Evolutionary conservation across 2,888 invertebrate species (phyloP), one percentile per base, ranked within the genome.

Genomic region (Xanthia icteritia): DNA sequence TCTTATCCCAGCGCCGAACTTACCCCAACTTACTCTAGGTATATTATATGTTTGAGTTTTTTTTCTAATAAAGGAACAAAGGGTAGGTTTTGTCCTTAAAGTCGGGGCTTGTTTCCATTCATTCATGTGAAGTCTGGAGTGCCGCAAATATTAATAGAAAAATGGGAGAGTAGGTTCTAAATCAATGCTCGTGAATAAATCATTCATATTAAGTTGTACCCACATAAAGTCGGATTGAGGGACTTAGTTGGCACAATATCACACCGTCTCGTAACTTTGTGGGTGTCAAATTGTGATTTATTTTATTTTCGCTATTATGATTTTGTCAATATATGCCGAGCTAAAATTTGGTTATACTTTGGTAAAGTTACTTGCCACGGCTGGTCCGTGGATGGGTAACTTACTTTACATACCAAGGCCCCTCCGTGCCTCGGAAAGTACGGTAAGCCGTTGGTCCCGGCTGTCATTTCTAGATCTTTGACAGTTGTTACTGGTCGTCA

Each of bases 211-310:
- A 54, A n/a, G 31, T 11, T 11, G 13, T 45, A 51, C 51, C 11
- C 61, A 20, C 11, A 17, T 66, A 42, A 70, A 71, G 8, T 64
- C 23, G 8, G 9, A 67, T n/a, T 23, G 15, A 39, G 15, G 15
- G 20, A 39, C 31, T 85, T 64, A 60, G 5, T 63, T 39, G 67
- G 20, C 51, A 51, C 64, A 56, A 60, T 3, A 5, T 73, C 54
- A 86, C 64, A 83, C 86, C 54, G 70, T 77, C 27, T 51, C 20
- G 39, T 64, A 64, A 60, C 8, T 31, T 42, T 65, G 8, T 8
- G 11, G 5, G 17, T 48, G 4, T 63, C 6, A 2, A 27, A 36
- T 42, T 54, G n/a, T n/a, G 36, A 23, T 51, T 17, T 13, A 61
- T 76, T 23, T 36, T 31, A 48, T 36, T 39, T 27, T 36, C 20